Evolutionary conservation across 2,113 vertebrate genomes (phyloP).

Genomic region (Corydoras maculifer): DNA sequence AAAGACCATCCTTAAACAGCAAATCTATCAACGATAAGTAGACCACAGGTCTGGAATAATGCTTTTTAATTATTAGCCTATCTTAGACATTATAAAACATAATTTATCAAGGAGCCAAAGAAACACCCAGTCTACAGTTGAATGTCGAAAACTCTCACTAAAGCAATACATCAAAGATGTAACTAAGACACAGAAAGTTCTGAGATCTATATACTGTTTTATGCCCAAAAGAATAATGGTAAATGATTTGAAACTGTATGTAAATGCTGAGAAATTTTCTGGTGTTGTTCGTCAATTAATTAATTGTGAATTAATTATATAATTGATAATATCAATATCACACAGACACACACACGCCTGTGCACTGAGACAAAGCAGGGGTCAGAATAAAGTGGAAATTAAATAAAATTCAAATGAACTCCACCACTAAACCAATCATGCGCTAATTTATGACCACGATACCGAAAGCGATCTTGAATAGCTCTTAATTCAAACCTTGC

Average conservation of each 20-base stretch:
- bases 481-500: constrained; percentile 52
- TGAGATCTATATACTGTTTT: too few species aligned
- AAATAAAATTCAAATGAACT: not conserved
- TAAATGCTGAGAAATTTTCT: too few species aligned
- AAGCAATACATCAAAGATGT: constrained; percentile 11
- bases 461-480: constrained; percentile 30
- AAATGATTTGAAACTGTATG: too few species aligned
- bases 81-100: constrained; percentile 20
- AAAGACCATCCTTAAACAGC: not conserved
- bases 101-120: constrained; percentile 41
- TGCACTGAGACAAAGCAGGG: too few species aligned
- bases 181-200: not conserved
- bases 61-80: constrained; percentile 42
- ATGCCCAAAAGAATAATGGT: too few species aligned
- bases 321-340: too few species aligned
- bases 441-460: constrained; percentile 31
- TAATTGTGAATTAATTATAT: too few species aligned
- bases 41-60: constrained; percentile 24
- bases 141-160: not conserved
- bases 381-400: not conserved
- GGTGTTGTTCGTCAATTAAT: too few species aligned
- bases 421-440: constrained; percentile 25
- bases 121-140: constrained; percentile 6
- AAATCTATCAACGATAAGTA: constrained; percentile 38
- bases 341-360: too few species aligned